A percentile compares a stretch with the other conserved stretches of the same genome.
Conservation (phyloP, 2,113 vertebrate species). For the Naja naja region DNA sequence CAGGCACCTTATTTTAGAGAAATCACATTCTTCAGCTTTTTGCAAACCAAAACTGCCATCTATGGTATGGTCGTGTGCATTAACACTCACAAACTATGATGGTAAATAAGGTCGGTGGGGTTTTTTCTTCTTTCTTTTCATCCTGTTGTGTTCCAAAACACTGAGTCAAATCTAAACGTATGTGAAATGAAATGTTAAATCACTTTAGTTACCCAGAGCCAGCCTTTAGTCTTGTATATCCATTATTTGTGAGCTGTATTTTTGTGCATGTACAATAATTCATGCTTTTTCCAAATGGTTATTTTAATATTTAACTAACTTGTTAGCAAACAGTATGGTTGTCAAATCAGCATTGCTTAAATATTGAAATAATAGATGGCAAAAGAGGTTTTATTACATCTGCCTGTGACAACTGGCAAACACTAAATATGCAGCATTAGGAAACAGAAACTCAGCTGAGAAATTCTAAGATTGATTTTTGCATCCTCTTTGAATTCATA, state of each 20-base stretch:
- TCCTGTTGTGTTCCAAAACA: background rate
- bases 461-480: background rate
- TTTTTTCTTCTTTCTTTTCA: background rate
- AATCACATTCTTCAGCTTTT: background rate
- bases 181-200: background rate
- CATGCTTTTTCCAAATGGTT: slow-evolving; percentile 4
- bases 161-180: slow-evolving; percentile 5
- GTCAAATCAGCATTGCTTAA: slow-evolving; percentile 7
- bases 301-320: slow-evolving; percentile 25
- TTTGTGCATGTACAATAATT: background rate
- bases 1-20: background rate
- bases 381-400: background rate
- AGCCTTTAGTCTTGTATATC: slow-evolving; percentile 9
- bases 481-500: background rate
- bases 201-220: background rate
- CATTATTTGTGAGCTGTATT: background rate
- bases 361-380: slow-evolving; percentile 10
- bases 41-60: background rate
- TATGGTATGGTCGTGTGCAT: background rate
- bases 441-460: background rate
- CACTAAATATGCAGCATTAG: background rate
- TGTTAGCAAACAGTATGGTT: background rate
- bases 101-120: background rate
- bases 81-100: background rate
- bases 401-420: background rate